These are phyloP conservation scores for Antennarius maculatus DNA, from an alignment of 2,797 vertebrate species.

Conservation along the genomic window DNA sequence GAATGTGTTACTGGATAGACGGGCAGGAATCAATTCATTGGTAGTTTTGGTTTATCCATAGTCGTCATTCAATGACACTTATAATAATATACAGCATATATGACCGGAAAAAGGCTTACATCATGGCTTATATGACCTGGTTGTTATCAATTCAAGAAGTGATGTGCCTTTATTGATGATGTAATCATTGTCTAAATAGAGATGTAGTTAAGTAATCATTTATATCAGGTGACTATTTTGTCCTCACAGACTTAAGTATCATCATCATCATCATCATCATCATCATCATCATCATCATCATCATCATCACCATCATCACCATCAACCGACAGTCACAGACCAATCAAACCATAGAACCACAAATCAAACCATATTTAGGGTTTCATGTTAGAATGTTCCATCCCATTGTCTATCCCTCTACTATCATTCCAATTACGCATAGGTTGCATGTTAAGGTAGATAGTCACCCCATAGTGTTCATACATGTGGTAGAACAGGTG, in stretches of 20 bases:
- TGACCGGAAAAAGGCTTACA: background rate
- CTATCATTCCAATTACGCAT: constrained; percentile 19
- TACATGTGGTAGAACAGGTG: constrained; percentile 76
- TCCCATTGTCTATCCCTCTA: constrained; percentile 2
- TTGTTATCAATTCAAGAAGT: background rate
- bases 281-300: background rate
- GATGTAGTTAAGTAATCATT: background rate
- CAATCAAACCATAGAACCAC: background rate
- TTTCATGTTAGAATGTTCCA: background rate
- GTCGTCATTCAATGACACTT: background rate
- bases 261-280: background rate
- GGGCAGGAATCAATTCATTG: background rate
- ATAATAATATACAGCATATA: background rate
- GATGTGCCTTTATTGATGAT: background rate
- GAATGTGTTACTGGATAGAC: background rate
- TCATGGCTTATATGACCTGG: background rate
- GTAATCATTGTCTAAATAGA: background rate
- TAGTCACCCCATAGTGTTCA: constrained; percentile 50
- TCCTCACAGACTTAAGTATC: background rate
- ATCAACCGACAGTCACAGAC: constrained; percentile 6
- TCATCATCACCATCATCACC: background rate
- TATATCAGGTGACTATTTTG: background rate
- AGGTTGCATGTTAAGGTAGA: constrained; percentile 63
- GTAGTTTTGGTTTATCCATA: background rate
- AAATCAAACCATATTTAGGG: background rate